Percentiles rank a stretch among this genome's conserved stretches.
Evolutionary conservation across 1,140 invertebrate genomes (phyloP).

Genomic region (Eubasilissa regina): DNA sequence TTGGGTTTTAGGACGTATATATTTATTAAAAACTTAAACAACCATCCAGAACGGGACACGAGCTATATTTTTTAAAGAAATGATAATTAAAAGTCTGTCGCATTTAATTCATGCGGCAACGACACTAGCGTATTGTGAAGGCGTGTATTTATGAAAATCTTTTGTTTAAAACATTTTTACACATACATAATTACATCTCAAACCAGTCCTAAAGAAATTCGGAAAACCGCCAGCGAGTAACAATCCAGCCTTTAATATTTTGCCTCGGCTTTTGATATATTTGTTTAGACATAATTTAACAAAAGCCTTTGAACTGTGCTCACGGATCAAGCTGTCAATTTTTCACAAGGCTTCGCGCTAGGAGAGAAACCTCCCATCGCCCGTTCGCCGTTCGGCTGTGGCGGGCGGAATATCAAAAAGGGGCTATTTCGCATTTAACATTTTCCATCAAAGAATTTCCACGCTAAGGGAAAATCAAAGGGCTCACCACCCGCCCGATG

Average conservation of each 20-base stretch:
- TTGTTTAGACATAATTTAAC: conserved; percentile 59
- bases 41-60: too few relatives aligned
- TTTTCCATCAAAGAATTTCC: conserved; percentile 57
- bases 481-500: conserved; percentile 32
- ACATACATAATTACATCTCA: neutral
- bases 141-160: too few relatives aligned
- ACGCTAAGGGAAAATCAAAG: conserved; percentile 33
- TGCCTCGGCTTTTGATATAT: conserved; percentile 47
- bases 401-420: conserved; percentile 48
- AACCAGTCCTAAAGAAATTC: conserved; percentile 2
- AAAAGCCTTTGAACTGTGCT: conserved; percentile 59
- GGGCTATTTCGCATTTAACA: conserved; percentile 55
- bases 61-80: too few relatives aligned
- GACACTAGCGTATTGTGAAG: too few relatives aligned
- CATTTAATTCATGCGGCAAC: too few relatives aligned
- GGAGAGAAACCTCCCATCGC: conserved; percentile 51
- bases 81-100: too few relatives aligned
- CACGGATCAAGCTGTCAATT: conserved; percentile 56
- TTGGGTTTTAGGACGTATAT: too few relatives aligned
- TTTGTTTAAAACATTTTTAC: neutral
- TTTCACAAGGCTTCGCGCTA: conserved; percentile 12
- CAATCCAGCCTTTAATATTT: conserved; percentile 29
- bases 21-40: too few relatives aligned
- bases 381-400: conserved; percentile 24
- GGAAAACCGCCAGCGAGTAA: neutral